Conservation (phyloP, 2,113 vertebrate species). For the Andinoacara biseriatus region DNA sequence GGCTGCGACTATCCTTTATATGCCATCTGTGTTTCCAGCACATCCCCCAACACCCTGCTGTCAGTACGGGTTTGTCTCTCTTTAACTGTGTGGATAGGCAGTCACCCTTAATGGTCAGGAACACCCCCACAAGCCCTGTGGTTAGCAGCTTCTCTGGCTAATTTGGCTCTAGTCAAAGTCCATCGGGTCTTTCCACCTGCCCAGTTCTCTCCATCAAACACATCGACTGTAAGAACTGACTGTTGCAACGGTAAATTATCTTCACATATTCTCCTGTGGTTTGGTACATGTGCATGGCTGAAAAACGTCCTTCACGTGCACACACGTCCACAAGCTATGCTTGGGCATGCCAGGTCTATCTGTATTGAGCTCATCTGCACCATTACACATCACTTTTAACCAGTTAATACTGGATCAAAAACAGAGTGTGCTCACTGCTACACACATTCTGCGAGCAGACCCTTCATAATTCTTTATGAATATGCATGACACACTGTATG, state of each 20-base stretch:
- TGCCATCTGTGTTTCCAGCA: neutral
- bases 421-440: neutral
- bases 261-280: too few species aligned
- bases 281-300: too few species aligned
- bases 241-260: too few species aligned
- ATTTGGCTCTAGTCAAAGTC: neutral
- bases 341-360: neutral
- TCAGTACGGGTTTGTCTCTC: neutral
- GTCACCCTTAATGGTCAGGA: neutral
- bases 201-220: neutral
- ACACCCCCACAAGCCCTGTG: neutral
- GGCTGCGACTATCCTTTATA: neutral
- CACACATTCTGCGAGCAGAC: neutral
- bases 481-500: conserved; percentile 17
- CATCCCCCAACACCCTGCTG: neutral
- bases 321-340: neutral
- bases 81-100: neutral
- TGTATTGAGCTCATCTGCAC: neutral
- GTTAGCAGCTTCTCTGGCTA: neutral
- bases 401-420: neutral
- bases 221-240: neutral
- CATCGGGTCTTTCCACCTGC: neutral
- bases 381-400: conserved; percentile 15
- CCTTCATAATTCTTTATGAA: conserved; percentile 25
- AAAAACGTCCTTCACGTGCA: neutral